Percentiles rank a stretch among this genome's conserved stretches.
These are phyloP conservation scores for Microtus montanus DNA, from an alignment of 2,113 vertebrate genomes.

Conservation along the genomic window DNA sequence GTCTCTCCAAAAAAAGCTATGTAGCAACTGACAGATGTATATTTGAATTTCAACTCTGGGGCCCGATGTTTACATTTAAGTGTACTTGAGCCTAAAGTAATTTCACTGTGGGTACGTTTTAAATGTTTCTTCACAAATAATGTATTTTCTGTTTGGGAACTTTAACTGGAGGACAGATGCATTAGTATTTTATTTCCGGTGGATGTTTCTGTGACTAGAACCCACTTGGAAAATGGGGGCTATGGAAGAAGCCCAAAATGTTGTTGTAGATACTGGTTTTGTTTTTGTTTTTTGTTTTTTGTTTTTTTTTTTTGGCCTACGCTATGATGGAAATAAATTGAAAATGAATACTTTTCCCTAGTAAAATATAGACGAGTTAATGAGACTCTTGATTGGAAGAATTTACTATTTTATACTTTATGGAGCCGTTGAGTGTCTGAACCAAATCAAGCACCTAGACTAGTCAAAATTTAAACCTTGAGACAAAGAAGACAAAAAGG, in stretches of 20 bases:
- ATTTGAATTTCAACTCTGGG: slow-evolving; percentile 58
- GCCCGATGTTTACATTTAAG: neutral
- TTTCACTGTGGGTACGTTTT: slow-evolving; percentile 10
- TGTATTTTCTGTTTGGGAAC: slow-evolving; percentile 38
- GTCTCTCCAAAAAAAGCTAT: neutral
- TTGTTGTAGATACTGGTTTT: slow-evolving; percentile 34
- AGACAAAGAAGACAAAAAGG: neutral
- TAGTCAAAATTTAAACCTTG: slow-evolving; percentile 48
- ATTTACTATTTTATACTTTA: slow-evolving; percentile 1
- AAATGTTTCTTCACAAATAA: slow-evolving; percentile 29
- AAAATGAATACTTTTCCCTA: slow-evolving; percentile 77
- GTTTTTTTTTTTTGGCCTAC: slow-evolving; percentile 74
- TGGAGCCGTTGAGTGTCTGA: neutral
- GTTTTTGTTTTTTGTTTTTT: neutral
- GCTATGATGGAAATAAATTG: slow-evolving; percentile 75
- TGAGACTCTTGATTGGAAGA: neutral
- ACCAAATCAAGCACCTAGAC: slow-evolving; percentile 15
- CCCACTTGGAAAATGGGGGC: slow-evolving; percentile 27
- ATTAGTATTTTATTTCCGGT: slow-evolving; percentile 33
- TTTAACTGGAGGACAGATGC: neutral
- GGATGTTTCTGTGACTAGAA: neutral
- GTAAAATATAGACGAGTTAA: slow-evolving; percentile 37
- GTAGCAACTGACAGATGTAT: slow-evolving; percentile 1
- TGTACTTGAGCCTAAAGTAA: neutral
- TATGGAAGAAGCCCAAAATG: slow-evolving; percentile 78